phyloP scores from a whole-genome alignment of 2,888 invertebrate species.

The Charanyca ferruginea region DNA sequence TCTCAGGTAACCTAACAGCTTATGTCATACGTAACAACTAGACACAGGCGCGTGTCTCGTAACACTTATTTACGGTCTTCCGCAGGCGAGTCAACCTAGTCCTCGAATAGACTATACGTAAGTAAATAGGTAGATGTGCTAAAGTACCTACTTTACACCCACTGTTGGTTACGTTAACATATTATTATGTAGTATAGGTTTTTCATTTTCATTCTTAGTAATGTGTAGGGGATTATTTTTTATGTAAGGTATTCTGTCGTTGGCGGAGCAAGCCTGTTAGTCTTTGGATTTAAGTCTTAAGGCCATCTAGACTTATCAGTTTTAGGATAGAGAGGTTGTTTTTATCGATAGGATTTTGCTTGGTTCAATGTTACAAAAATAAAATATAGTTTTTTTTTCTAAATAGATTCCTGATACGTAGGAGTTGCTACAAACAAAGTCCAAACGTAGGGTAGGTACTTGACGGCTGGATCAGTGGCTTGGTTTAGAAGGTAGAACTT shows the following conservation, averaged over 20 bases:
- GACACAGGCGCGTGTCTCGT: conserved; percentile 68
- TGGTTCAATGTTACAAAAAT: too few species aligned
- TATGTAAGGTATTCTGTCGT: conserved; percentile 13
- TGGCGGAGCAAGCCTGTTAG: not conserved
- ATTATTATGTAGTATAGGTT: conserved; percentile 6
- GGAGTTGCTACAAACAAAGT: too few species aligned
- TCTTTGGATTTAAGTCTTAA: not conserved
- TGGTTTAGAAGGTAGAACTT: too few species aligned
- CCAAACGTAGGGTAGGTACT: too few species aligned
- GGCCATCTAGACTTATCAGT: not conserved
- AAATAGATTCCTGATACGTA: too few species aligned
- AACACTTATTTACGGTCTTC: conserved; percentile 69
- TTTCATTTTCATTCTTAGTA: conserved; percentile 1
- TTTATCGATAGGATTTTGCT: not conserved
- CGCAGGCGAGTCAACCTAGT: conserved; percentile 53
- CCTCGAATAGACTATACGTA: conserved; percentile 27
- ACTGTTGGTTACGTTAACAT: conserved; percentile 24
- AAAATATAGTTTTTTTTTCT: too few species aligned
- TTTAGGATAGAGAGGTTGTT: not conserved
- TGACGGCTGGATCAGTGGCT: too few species aligned
- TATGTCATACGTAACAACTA: conserved; percentile 53
- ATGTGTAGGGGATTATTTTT: conserved; percentile 17
- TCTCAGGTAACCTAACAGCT: conserved; percentile 16
- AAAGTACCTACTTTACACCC: conserved; percentile 4
- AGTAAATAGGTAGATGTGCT: not conserved